Evolutionary conservation across 2,888 invertebrate species (phyloP).

Genomic region (Phortica magna): DNA sequence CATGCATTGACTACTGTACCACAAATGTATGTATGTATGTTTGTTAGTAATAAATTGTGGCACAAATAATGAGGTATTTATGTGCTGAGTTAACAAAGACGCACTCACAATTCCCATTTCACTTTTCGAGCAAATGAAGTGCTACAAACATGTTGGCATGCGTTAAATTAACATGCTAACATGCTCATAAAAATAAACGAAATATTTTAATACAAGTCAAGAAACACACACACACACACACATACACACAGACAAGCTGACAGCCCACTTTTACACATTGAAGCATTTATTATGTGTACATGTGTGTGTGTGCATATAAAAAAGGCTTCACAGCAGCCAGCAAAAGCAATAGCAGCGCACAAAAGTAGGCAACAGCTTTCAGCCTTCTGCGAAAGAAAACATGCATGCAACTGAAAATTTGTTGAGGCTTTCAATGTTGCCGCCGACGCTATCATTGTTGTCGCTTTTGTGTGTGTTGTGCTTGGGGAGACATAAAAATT

Average conservation of each 20-base stretch:
- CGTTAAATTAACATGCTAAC: conserved; percentile 31
- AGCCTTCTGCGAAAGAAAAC: background rate
- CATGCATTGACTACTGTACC: background rate
- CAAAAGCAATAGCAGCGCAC: background rate
- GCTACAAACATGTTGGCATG: background rate
- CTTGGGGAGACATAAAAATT: conserved; percentile 19
- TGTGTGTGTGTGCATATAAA: background rate
- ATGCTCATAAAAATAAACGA: conserved; percentile 30
- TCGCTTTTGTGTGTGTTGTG: background rate
- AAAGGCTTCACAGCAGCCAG: conserved; percentile 3
- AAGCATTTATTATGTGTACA: background rate
- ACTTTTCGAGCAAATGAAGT: background rate
- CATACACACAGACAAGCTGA: background rate
- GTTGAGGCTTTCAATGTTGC: conserved; percentile 13
- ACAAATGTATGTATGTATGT: background rate
- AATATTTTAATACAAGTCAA: conserved; percentile 22
- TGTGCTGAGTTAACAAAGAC: background rate
- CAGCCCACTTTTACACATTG: background rate
- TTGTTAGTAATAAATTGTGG: background rate
- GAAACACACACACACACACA: background rate
- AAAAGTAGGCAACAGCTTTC: background rate
- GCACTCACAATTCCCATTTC: background rate
- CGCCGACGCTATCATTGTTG: background rate
- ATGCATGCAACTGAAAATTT: background rate
- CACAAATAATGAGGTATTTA: background rate